These are phyloP conservation scores for Crocuta crocuta DNA, from an alignment of 2,113 vertebrate genomes.

Conservation along the genomic window DNA sequence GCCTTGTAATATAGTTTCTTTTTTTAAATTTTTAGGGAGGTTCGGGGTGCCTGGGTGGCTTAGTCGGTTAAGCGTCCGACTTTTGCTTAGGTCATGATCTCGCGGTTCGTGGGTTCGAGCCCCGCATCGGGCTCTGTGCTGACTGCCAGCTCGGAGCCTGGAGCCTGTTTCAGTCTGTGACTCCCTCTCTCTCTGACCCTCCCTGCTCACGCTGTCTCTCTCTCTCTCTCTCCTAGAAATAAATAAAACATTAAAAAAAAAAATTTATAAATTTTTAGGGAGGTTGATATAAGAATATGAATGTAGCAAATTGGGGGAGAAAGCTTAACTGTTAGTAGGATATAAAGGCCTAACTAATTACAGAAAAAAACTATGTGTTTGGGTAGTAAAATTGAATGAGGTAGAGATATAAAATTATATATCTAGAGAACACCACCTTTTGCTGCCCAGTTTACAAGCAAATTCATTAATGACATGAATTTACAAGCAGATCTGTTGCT, in stretches of 20 bases:
- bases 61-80: no score
- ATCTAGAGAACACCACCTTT: neutral
- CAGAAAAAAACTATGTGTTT: neutral
- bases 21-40: neutral
- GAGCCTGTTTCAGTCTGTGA: no score
- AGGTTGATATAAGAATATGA: neutral
- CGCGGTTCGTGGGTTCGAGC: no score
- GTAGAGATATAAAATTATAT: neutral
- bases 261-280: neutral
- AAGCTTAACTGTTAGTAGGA: constrained; percentile 1
- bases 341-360: constrained; percentile 13
- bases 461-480: neutral
- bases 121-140: no score
- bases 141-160: no score
- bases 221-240: no score
- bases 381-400: constrained; percentile 31
- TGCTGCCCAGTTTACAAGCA: neutral
- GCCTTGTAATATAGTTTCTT: neutral
- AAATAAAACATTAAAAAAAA: no score
- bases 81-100: no score
- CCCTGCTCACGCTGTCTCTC: no score
- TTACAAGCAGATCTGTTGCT: neutral
- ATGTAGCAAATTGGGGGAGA: neutral
- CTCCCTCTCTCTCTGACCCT: no score
- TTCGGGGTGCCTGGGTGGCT: no score